Evolutionary conservation across 2,888 invertebrate species (phyloP), one percentile per base, ranked within the genome.

Genomic region (Oegoconia quadripuncta): DNA sequence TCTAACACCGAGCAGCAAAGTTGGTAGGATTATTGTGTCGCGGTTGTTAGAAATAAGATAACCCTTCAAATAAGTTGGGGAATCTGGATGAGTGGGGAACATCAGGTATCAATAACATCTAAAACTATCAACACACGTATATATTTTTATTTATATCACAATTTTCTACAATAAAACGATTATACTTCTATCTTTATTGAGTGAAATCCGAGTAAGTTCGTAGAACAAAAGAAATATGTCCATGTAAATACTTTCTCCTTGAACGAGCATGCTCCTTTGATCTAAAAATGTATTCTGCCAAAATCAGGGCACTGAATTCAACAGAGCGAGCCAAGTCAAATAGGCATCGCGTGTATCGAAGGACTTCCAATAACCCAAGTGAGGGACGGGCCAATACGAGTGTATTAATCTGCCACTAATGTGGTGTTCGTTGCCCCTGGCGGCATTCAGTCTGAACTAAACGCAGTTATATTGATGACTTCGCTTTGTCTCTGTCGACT

Each of bases 331-430:
- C 52, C 50, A 61, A 65, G 63, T 70, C 72, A 74, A 80, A 75
- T 72, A 66, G 72, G 59, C 63, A 59, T 65, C 61, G 74, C 73
- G 74, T 79, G 78, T 72, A 68, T 66, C 73, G 68, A 78, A 80
- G 73, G 67, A 74, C 74, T 72, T 63, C 65, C 70, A 74, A 74
- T 76, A 72, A 74, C 56, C 48, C 16, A 5, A 17, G 22, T 17
- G 22, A 22, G 22, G 53, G 55, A 43, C 44, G 52, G 55, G 30
- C 36, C 41, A 39, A 44, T 41, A 43, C 30, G 30, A 63, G 68
- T 73, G 58, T 78, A 84, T 82, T 83, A 81, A 82, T 83, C 79
- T 78, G 66, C 71, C 70, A 61, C 74, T 83, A 83, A 83, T 81
- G 79, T 67, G 72, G 64, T 74, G 69, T 70, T 63, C 72, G 65